These are phyloP conservation scores for Drosophila anomalata DNA, from an alignment of 2,888 invertebrate species.

Conservation along the genomic window DNA sequence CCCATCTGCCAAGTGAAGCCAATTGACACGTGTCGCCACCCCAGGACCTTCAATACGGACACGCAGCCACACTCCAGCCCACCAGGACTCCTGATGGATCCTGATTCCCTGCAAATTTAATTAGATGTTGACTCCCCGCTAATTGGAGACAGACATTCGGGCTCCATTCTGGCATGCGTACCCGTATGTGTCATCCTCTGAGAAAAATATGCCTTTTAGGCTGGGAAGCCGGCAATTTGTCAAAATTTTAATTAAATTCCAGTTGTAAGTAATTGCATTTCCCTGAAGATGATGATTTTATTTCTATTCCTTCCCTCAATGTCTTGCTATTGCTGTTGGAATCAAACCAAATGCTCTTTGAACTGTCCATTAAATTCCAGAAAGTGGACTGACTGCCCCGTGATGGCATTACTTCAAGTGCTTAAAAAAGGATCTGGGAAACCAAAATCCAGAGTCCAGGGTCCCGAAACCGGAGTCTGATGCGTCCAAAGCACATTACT, in stretches of 20 bases:
- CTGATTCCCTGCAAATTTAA: constrained; percentile 32
- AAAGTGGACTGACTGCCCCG: not conserved
- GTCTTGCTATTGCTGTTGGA: not conserved
- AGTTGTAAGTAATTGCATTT: constrained; percentile 21
- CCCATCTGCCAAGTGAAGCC: not conserved
- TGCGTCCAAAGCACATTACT: constrained; percentile 42
- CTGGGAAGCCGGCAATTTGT: constrained; percentile 18
- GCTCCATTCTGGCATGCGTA: constrained; percentile 16
- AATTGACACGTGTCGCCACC: constrained; percentile 43
- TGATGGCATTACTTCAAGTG: constrained; percentile 11
- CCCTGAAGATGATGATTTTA: not conserved
- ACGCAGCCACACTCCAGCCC: constrained; percentile 3
- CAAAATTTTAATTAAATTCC: constrained; percentile 43
- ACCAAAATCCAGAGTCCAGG: not conserved
- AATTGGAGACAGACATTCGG: constrained; percentile 32
- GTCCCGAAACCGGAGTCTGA: not conserved
- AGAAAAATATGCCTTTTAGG: not conserved
- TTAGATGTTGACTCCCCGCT: constrained; percentile 44
- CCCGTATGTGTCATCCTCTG: not conserved
- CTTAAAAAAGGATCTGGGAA: constrained; percentile 1
- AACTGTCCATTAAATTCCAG: not conserved
- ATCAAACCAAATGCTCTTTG: constrained; percentile 2
- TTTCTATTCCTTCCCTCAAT: not conserved
- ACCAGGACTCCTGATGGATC: constrained; percentile 6
- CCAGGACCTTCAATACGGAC: not conserved